These are phyloP conservation scores for Rhinopomastus cyanomelas DNA, from an alignment of 2,113 vertebrate genomes.

Conservation along the genomic window DNA sequence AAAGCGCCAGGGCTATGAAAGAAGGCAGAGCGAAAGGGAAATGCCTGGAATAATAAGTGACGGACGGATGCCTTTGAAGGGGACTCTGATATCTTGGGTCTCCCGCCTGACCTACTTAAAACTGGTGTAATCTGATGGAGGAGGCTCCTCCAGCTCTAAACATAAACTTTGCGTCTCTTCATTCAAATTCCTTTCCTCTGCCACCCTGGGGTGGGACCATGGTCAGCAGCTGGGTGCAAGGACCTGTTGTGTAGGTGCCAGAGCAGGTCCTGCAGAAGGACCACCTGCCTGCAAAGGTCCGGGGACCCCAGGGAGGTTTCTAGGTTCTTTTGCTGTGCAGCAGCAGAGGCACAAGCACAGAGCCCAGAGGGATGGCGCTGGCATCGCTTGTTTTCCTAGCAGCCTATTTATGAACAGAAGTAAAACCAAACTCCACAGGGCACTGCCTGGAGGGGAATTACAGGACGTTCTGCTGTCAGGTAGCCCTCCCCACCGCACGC, in stretches of 20 bases:
- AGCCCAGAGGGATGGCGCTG: not conserved
- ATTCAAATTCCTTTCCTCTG: not conserved
- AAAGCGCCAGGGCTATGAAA: constrained; percentile 6
- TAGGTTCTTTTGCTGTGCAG: not conserved
- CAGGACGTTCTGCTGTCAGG: not conserved
- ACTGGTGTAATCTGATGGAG: constrained; percentile 33
- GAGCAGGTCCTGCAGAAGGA: not conserved
- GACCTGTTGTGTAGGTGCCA: rapidly evolving
- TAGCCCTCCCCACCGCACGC: not conserved
- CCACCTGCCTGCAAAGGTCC: rapidly evolving
- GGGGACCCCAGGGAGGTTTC: not conserved
- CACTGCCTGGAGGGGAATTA: not conserved
- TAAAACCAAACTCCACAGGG: not conserved
- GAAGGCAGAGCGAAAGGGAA: constrained; percentile 3
- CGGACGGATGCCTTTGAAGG: constrained; percentile 58
- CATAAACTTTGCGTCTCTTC: not conserved
- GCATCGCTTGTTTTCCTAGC: rapidly evolving
- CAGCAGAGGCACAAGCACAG: not conserved
- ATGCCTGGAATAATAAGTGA: constrained; percentile 67
- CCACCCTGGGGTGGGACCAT: not conserved
- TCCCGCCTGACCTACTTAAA: constrained; percentile 68
- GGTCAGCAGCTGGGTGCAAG: not conserved
- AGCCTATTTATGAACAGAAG: not conserved
- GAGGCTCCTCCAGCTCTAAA: constrained; percentile 38
- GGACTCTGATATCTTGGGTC: constrained; percentile 42